Conservation (phyloP, 2,797 vertebrate genomes). For the Molossus alvarezi region DNA sequence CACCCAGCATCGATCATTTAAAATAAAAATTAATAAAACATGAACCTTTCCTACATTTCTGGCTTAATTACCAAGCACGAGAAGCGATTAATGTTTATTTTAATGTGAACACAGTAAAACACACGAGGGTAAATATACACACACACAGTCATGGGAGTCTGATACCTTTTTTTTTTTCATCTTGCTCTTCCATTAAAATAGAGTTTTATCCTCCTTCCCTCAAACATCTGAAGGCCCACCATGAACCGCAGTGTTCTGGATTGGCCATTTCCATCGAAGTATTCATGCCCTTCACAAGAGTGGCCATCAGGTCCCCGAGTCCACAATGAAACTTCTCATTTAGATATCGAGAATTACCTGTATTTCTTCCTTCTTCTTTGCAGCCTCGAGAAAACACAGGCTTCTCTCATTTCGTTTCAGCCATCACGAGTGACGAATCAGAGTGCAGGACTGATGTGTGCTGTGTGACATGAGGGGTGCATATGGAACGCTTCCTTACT, state of each 20-base stretch:
- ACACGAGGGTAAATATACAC: neutral
- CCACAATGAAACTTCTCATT: neutral
- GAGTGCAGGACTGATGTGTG: no score
- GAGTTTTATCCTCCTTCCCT: neutral
- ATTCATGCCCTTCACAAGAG: neutral
- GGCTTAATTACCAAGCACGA: neutral
- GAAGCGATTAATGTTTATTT: neutral
- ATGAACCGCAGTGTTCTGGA: neutral
- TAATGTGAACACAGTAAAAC: neutral
- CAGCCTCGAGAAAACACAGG: neutral
- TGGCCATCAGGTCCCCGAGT: neutral
- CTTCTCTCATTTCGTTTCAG: neutral
- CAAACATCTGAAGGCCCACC: neutral
- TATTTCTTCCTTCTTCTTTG: neutral
- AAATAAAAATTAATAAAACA: neutral
- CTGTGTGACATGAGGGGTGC: neutral
- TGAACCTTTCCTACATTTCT: neutral
- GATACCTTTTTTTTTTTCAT: neutral
- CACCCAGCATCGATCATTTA: neutral
- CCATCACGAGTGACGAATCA: neutral
- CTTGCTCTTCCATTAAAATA: neutral
- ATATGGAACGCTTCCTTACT: neutral
- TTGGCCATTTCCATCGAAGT: neutral
- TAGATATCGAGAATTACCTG: neutral
- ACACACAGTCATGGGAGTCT: neutral